A percentile compares a stretch with the other conserved stretches of the same genome.
These are phyloP conservation scores for Petrocephalus sullivani DNA, from an alignment of 2,797 vertebrate species.

Conservation along the genomic window DNA sequence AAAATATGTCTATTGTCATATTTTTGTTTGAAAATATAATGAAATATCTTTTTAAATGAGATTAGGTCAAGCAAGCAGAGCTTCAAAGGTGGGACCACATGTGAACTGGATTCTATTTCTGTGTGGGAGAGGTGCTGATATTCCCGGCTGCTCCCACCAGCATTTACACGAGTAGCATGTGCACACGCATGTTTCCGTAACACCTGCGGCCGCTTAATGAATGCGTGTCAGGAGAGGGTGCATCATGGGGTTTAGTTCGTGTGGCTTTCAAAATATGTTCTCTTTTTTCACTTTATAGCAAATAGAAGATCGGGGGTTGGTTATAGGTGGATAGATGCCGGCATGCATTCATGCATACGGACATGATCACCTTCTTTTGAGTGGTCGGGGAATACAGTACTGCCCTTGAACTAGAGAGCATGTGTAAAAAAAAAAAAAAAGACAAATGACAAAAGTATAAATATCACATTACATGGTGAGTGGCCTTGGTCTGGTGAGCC, in stretches of 20 bases:
- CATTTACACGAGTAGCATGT: conserved; percentile 1
- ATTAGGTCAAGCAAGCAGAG: not conserved
- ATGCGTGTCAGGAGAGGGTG: not conserved
- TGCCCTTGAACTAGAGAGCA: not conserved
- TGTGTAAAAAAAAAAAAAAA: not conserved
- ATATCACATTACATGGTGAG: not conserved
- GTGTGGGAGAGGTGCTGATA: not conserved
- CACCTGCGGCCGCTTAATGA: not conserved
- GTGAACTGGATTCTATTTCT: not conserved
- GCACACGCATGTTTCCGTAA: conserved; percentile 15
- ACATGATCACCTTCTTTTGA: not conserved
- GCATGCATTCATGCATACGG: not conserved
- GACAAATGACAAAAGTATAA: not conserved
- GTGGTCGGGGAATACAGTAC: not conserved
- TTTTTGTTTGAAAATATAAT: not conserved
- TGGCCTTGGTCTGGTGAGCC: not conserved
- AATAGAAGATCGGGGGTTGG: not conserved
- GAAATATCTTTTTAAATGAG: not conserved
- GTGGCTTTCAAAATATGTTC: too few relatives aligned
- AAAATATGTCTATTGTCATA: not conserved
- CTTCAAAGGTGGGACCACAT: not conserved
- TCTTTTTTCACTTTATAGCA: too few relatives aligned
- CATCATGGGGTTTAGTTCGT: too few relatives aligned
- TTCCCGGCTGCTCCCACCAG: not conserved
- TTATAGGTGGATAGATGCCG: not conserved